Conservation (phyloP, 2,797 vertebrate genomes). For the Erpetoichthys calabaricus region DNA sequence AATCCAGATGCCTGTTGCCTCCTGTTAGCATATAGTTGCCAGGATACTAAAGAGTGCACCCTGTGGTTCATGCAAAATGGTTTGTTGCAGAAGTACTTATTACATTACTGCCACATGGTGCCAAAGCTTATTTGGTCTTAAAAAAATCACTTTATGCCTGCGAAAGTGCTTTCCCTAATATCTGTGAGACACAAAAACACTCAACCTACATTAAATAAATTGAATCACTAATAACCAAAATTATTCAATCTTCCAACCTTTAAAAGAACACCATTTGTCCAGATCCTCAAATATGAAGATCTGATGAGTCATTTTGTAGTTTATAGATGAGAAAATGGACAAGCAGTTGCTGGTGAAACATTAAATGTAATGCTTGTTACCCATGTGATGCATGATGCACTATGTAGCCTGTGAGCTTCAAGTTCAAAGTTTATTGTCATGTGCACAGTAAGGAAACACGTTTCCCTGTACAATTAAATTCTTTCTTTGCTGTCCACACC, state of each 20-base stretch:
- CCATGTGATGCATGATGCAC: too few species aligned
- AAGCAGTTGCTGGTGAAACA: too few species aligned
- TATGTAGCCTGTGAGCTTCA: too few species aligned
- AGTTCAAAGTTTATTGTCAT: too few species aligned
- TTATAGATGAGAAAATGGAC: too few species aligned
- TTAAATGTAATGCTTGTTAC: too few species aligned
- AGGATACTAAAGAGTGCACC: conserved; percentile 32
- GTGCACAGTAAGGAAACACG: too few species aligned
- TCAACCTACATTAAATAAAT: conserved; percentile 3
- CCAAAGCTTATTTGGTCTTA: conserved; percentile 15
- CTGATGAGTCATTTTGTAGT: not conserved
- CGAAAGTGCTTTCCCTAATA: conserved; percentile 21
- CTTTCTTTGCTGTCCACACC: too few species aligned
- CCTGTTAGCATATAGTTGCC: conserved; percentile 39
- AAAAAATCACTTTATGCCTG: conserved; percentile 17
- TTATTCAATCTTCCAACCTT: conserved; percentile 18
- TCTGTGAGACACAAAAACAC: conserved; percentile 11
- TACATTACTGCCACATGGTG: conserved; percentile 27
- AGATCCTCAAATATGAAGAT: conserved; percentile 26
- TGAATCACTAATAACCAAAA: conserved; percentile 23
- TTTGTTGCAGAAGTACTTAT: conserved; percentile 29
- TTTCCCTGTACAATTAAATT: too few species aligned
- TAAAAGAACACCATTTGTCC: conserved; percentile 19
- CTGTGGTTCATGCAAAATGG: conserved; percentile 10
- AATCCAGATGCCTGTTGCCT: conserved; percentile 36